A percentile compares a stretch with the other conserved stretches of the same genome.
Evolutionary conservation across 2,797 vertebrate genomes (phyloP).

Genomic region (Propithecus deckenii): DNA sequence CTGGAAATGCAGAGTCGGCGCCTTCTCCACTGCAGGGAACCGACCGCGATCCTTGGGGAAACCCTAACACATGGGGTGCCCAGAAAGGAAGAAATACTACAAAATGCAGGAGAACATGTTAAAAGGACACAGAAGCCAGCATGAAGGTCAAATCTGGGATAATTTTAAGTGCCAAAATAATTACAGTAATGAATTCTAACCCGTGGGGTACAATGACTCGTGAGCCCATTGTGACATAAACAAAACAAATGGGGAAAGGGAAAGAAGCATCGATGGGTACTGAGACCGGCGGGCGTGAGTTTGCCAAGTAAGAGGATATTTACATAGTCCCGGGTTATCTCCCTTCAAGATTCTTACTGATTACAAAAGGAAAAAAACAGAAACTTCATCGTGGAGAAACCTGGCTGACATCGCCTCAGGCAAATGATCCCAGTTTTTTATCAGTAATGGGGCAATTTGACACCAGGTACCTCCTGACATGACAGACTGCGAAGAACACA

Average conservation of each 20-base stretch:
- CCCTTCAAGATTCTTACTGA: background rate
- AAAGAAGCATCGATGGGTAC: background rate
- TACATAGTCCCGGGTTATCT: background rate
- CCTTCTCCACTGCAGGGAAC: background rate
- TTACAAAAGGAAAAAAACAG: background rate
- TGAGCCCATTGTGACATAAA: background rate
- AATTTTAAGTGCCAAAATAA: background rate
- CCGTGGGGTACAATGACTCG: background rate
- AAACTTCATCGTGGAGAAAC: background rate
- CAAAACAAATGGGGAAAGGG: background rate
- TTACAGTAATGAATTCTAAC: background rate
- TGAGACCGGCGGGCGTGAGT: background rate
- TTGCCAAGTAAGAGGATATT: background rate
- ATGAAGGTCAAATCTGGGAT: background rate
- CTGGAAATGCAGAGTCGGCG: background rate
- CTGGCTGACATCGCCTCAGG: background rate
- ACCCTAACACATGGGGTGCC: background rate
- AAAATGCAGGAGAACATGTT: background rate
- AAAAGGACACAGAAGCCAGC: background rate
- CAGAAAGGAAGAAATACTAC: background rate
- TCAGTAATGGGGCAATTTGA: background rate
- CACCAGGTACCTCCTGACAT: background rate
- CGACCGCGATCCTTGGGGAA: background rate
- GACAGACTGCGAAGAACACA: background rate
- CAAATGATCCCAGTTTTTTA: background rate